A percentile compares a stretch with the other conserved stretches of the same genome.
Conservation (phyloP, 2,888 invertebrate genomes). For the Epinotia brunnichana region DNA sequence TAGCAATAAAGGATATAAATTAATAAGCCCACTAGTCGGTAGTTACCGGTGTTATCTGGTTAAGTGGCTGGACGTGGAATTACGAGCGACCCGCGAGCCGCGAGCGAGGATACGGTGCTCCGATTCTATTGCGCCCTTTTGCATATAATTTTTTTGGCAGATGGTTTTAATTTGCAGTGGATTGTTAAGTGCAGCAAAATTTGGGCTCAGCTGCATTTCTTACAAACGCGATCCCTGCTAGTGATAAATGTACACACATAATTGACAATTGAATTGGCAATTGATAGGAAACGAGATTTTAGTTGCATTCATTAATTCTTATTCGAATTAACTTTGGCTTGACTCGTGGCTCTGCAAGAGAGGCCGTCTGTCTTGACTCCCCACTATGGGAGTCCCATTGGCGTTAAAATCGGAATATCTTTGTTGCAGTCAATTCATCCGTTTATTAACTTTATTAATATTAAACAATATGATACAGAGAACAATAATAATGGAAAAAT, state of each 20-base stretch:
- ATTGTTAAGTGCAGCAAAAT: neutral
- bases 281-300: neutral
- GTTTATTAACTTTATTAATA: neutral
- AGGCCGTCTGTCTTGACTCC: neutral
- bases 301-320: neutral
- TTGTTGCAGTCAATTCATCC: neutral
- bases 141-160: conserved; percentile 38
- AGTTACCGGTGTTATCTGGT: conserved; percentile 59
- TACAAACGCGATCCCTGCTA: neutral
- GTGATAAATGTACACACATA: neutral
- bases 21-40: conserved; percentile 64
- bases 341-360: neutral
- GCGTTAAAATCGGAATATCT: neutral
- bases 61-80: conserved; percentile 51
- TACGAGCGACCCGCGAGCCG: conserved; percentile 40
- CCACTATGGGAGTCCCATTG: neutral
- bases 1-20: conserved; percentile 60
- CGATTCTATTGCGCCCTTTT: conserved; percentile 25
- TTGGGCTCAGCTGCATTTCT: conserved; percentile 8
- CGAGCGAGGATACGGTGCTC: conserved; percentile 20
- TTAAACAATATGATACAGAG: too few relatives aligned
- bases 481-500: too few relatives aligned
- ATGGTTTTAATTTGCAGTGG: conserved; percentile 3
- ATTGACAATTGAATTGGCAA: neutral
- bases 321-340: neutral